Conservation (phyloP, 2,888 invertebrate species). For the Torymus aiolomorphi region DNA sequence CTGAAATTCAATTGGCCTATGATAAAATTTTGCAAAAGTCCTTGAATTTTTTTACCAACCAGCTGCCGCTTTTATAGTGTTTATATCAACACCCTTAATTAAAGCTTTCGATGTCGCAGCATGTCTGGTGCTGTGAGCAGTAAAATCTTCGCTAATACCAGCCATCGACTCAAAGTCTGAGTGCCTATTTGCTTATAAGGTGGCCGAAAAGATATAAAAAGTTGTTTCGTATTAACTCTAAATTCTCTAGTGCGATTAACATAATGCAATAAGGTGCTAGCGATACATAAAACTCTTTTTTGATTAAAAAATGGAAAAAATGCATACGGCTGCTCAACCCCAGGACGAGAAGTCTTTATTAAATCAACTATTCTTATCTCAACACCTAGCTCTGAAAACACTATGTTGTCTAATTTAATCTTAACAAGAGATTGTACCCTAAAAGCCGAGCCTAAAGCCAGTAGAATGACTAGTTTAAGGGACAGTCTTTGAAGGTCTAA, state of each 20-base stretch:
- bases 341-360: slow-evolving; percentile 57
- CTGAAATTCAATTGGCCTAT: slow-evolving; percentile 25
- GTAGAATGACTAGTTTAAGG: slow-evolving; percentile 5
- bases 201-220: slow-evolving; percentile 40
- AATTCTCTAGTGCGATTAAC: too few relatives aligned
- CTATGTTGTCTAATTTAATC: slow-evolving; percentile 54
- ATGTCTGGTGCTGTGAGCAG: slow-evolving; percentile 47
- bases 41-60: slow-evolving; percentile 45
- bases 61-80: slow-evolving; percentile 34
- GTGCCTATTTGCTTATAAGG: slow-evolving; percentile 32
- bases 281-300: too few relatives aligned
- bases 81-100: slow-evolving; percentile 33
- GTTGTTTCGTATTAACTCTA: slow-evolving; percentile 13
- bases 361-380: slow-evolving; percentile 52
- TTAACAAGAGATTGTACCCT: slow-evolving; percentile 53
- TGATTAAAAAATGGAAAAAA: too few relatives aligned
- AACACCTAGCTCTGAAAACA: slow-evolving; percentile 6
- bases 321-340: background rate
- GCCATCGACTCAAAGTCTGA: slow-evolving; percentile 42
- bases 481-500: too few relatives aligned
- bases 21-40: slow-evolving; percentile 38
- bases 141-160: slow-evolving; percentile 20
- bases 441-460: slow-evolving; percentile 54
- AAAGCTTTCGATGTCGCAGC: slow-evolving; percentile 46
- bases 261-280: too few relatives aligned